Evolutionary conservation across 2,888 invertebrate genomes (phyloP).

Genomic region (Exocentrus adspersus): DNA sequence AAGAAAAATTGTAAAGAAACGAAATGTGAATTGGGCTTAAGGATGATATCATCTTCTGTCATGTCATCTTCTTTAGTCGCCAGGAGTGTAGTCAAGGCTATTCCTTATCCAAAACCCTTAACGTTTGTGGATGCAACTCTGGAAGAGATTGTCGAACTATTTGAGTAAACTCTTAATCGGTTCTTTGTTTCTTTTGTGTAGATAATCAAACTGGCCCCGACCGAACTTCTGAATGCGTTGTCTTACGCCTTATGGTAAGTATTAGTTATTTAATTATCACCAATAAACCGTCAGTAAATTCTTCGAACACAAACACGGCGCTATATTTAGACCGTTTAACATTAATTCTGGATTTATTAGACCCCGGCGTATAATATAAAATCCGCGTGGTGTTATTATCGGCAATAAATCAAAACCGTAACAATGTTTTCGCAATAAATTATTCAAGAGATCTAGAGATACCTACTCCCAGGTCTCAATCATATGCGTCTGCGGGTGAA

Average conservation of each 20-base stretch:
- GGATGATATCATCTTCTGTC: too few relatives aligned
- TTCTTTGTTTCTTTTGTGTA: too few relatives aligned
- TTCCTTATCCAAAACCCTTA: too few relatives aligned
- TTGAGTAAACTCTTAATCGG: too few relatives aligned
- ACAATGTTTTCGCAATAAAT: conserved; percentile 30
- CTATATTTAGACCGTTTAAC: conserved; percentile 21
- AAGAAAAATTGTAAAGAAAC: too few relatives aligned
- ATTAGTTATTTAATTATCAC: not conserved
- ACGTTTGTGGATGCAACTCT: too few relatives aligned
- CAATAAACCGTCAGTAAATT: not conserved
- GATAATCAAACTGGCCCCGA: too few relatives aligned
- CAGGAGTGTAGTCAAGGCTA: too few relatives aligned
- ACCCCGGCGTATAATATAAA: conserved; percentile 11
- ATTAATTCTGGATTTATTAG: conserved; percentile 21
- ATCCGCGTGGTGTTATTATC: conserved; percentile 28
- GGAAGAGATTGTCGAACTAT: too few relatives aligned
- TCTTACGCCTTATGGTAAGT: not conserved
- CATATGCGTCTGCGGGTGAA: conserved; percentile 13
- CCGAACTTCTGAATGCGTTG: not conserved
- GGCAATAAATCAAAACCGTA: conserved; percentile 28
- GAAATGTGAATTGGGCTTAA: too few relatives aligned
- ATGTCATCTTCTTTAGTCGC: too few relatives aligned
- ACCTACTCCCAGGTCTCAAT: conserved; percentile 24
- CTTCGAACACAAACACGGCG: conserved; percentile 1
- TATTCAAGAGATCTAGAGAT: conserved; percentile 28